These are phyloP conservation scores for Cygnus atratus DNA, from an alignment of 2,113 vertebrate species.

Conservation along the genomic window DNA sequence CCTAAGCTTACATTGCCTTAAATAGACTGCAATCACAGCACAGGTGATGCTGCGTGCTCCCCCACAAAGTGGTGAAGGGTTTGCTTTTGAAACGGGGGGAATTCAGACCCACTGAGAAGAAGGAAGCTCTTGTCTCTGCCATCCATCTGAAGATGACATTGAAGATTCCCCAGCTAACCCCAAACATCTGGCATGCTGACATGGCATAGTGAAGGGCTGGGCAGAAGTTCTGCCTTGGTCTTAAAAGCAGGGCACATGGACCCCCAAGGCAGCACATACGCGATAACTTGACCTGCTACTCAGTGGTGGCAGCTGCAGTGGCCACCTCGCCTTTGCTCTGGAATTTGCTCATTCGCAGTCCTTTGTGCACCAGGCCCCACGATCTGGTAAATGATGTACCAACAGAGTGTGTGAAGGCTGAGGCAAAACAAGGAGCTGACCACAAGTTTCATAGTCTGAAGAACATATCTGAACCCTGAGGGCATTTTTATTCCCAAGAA, in stretches of 20 bases:
- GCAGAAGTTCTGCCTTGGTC: neutral
- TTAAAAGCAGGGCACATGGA: neutral
- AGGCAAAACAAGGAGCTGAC: neutral
- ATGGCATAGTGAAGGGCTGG: neutral
- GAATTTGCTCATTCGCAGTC: neutral
- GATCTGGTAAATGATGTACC: neutral
- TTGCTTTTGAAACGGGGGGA: neutral
- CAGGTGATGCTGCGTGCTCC: neutral
- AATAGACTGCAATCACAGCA: neutral
- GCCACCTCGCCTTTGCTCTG: neutral
- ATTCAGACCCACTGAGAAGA: neutral
- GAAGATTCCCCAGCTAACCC: neutral
- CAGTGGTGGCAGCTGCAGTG: neutral
- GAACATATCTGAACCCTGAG: neutral
- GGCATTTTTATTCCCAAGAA: neutral
- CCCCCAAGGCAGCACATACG: fast-evolving
- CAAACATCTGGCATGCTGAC: neutral
- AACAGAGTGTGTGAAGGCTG: neutral
- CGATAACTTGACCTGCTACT: neutral
- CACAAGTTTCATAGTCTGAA: neutral
- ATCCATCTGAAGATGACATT: neutral
- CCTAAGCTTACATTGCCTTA: neutral
- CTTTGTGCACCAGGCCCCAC: neutral
- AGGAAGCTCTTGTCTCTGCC: neutral
- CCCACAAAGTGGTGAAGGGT: neutral